Base-by-base conservation (phyloP, 2,113 vertebrate species). In the Rhegmatorhina hoffmannsi region DNA sequence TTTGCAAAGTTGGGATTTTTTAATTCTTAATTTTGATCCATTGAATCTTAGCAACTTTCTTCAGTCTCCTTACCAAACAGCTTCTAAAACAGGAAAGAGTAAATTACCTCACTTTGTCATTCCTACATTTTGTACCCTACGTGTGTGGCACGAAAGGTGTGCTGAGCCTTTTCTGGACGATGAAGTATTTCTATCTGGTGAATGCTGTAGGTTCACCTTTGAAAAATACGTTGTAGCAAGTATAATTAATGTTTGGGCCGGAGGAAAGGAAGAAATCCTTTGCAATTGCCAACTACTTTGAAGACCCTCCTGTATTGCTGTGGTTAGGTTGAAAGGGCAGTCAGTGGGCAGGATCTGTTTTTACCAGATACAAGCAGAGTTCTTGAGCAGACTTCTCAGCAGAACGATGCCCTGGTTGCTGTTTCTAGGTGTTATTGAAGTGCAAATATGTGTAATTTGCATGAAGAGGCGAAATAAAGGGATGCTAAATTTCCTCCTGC, bases 401-500 rank as follows among this genome's bases (percentile, higher is more conserved):
- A 73, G 47, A 75, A 20, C 1, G 3, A 7, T 55, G 75, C 44
- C 47, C 28, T 3, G 1, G 28, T 43, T 84, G 60, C 55, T 74
- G 81, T 90, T 82, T 55, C 56, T 50, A 19, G 34, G 59, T 90
- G 90, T 90, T 93, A 74, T 68, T 86, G 21, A 76, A 92, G 52
- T 91, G 84, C 47, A 4, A 79, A 90, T 88, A 24, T 2, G 44
- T 64, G 29, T 36, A 49, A 78, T 94, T 95, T 93, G 82, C 76
- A 75, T 80, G 58, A 75, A 50, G 23, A 52, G 9, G 74, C 80
- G 84, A 88, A 92, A 85, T n/a, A 64, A 76, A 49, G 44, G 40
- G 34, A 36, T 81, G 56, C 40, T 86, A 20, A 29, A 87, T 90
- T 97, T 94, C 83, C 31, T 92, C 68, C n/a, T 78, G 9, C 64